Evolutionary conservation across 2,797 vertebrate species (phyloP).

Genomic region (Gouania willdenowi): DNA sequence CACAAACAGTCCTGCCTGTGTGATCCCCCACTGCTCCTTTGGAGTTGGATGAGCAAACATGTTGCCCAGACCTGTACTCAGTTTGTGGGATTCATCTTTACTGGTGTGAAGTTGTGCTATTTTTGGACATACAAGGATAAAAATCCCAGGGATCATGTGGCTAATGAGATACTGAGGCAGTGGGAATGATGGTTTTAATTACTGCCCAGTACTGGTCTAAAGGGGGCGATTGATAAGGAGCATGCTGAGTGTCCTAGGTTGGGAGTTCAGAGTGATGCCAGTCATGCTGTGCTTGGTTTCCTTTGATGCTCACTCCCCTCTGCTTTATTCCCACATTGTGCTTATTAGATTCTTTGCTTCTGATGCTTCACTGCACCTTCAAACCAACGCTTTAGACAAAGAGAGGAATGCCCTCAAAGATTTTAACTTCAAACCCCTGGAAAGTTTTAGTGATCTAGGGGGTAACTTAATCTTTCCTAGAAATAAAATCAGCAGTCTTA

Average conservation of each 20-base stretch:
- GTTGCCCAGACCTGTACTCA: constrained; percentile 45
- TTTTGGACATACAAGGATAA: constrained; percentile 90
- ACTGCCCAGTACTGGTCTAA: constrained; percentile 86
- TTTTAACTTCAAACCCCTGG: constrained; percentile 58
- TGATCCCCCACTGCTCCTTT: constrained; percentile 36
- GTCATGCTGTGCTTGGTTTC: constrained; percentile 90
- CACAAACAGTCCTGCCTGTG: constrained; percentile 29
- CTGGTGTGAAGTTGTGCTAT: constrained; percentile 59
- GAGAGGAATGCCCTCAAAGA: constrained; percentile 50
- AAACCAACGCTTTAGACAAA: constrained; percentile 56
- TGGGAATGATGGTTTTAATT: constrained; percentile 98
- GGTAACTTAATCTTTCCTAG: constrained; percentile 62
- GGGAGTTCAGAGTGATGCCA: constrained; percentile 94
- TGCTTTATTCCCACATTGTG: constrained; percentile 77
- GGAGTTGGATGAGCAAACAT: constrained; percentile 39
- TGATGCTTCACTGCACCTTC: constrained; percentile 70
- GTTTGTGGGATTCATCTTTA: constrained; percentile 41
- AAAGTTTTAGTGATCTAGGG: constrained; percentile 59
- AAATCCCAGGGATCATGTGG: constrained; percentile 85
- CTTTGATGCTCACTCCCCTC: constrained; percentile 97
- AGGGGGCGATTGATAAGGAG: constrained; percentile 81
- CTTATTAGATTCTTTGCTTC: constrained; percentile 73
- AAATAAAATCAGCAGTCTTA: constrained; percentile 51
- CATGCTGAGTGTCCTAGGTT: constrained; percentile 85
- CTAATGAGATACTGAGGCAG: constrained; percentile 96